Evolutionary conservation across 2,888 invertebrate genomes (phyloP), one percentile per base, ranked within the genome.

Genomic region (Timandra comae): DNA sequence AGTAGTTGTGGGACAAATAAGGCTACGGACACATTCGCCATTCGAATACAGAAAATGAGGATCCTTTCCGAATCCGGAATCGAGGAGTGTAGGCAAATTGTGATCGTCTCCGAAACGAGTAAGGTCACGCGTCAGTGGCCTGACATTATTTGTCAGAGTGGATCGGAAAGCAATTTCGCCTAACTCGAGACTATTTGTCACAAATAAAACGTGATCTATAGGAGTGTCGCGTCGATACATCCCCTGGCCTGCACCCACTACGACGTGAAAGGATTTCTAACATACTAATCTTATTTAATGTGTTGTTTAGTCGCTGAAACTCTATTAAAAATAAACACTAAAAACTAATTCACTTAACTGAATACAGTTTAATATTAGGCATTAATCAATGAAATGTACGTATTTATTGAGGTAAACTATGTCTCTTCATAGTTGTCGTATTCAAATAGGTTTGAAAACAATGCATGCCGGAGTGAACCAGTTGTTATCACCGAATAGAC

Each of bases 181-280:
- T 79, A 80, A 78, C 74, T 76, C 70, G 69, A 68, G 73, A 76
- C 80, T 80, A 82, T 84, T 85, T 82, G 79, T 82, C 80, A 81
- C 77, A 73, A 73, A 81, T 77, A 81, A 75, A 77, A 77, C 73
- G 74, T 80, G 81, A 82, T 80, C 66, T 72, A 81, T 80, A 67
- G 61, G 48, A 43, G 42, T 51, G 63, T 57, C 63, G 53, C 60
- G 59, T 56, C 63, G 61, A 69, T 66, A 71, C 65, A 70, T 61
- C 52, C 63, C 58, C 43, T 38, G 42, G 46, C 37, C 38, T 43
- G 41, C 48, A 39, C 41, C 49, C 46, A 49, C 45, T 52, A 43
- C 43, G 50, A 56, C 60, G 53, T 54, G 53, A 50, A 52, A 41
- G 38, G 55, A 56, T 46, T 63, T 49, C 52, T 46, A 60, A 56